Base-by-base conservation (phyloP, 2,113 vertebrate species). In the Cyrtonyx montezumae region DNA sequence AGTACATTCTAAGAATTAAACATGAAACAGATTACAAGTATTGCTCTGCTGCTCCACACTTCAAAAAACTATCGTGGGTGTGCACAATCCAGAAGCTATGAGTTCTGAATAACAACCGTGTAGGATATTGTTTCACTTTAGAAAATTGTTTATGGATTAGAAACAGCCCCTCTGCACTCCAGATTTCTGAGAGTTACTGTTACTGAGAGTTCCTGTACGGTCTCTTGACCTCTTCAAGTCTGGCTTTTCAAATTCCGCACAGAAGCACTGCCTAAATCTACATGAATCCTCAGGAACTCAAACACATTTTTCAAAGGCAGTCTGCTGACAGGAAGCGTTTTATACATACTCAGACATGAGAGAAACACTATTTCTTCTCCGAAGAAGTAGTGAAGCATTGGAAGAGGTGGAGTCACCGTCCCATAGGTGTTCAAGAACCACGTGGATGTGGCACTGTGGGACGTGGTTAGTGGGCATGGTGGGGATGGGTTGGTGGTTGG, bases 71-170 rank as follows among this genome's bases (percentile, higher is more conserved):
- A 16, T 17, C 2, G 0, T 37, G 32, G 59, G 32, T 55, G 28
- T 6, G 6, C 14, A 32, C 8, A 61, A 30, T 11, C 59, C 71
- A 93, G 55, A 59, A 79, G 25, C 42, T 62, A 34, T 0, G 0
- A 83, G 58, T 30, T 46, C 46, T 80, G 61, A 85, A 87, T 68
- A 85, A 67, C 56, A 90, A 84, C 15, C 34, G 59, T 9, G 83
- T 2, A 70, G 55, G 73, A 46, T 42, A 61, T 2, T 63, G 23
- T 11, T 92, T 46, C 22, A 25, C 26, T 71, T 78, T 3, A 75
- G 23, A 78, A 84, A 91, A 93, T 9, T 63, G 21, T 14, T 85
- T 36, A 55, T 2, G 6, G 55, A 69, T 77, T 58, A 79, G 20
- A 87, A 95, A 85, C 42, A 42, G 66, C 7, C 21, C 11, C 49